A percentile compares a stretch with the other conserved stretches of the same genome.
phyloP scores from a whole-genome alignment of 2,888 invertebrate genomes.

The Argynnis bischoffii region DNA sequence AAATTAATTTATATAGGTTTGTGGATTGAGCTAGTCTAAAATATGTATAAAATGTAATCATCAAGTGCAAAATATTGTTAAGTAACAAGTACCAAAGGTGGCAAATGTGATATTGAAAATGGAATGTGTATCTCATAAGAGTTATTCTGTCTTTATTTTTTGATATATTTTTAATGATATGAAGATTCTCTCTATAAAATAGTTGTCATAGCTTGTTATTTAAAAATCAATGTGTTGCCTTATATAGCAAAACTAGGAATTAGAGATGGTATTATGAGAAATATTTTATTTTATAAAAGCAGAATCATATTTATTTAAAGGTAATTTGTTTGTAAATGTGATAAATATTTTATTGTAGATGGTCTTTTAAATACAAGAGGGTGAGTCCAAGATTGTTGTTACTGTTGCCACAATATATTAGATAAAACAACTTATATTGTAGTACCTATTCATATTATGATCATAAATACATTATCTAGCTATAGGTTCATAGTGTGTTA shows the following conservation, averaged over 20 bases:
- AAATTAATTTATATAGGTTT: conserved; percentile 10
- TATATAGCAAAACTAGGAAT: conserved; percentile 38
- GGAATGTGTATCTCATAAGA: conserved; percentile 23
- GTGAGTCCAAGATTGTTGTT: conserved; percentile 25
- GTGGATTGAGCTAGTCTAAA: conserved; percentile 5
- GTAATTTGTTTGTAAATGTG: conserved; percentile 47
- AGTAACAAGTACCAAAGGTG: conserved; percentile 28
- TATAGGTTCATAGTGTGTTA: conserved; percentile 22
- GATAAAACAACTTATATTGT: conserved; percentile 21
- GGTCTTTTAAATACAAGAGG: conserved; percentile 33
- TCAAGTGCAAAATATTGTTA: conserved; percentile 12
- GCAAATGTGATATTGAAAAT: conserved; percentile 33
- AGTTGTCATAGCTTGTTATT: conserved; percentile 35
- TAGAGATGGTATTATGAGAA: conserved; percentile 21
- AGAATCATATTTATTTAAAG: conserved; percentile 32
- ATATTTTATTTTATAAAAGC: conserved; percentile 13
- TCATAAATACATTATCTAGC: conserved; percentile 22
- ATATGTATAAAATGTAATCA: background rate
- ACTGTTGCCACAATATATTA: conserved; percentile 25
- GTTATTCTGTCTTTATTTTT: conserved; percentile 32
- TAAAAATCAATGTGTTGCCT: conserved; percentile 33
- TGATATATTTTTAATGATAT: conserved; percentile 29
- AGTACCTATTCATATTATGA: conserved; percentile 20
- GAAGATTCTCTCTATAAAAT: conserved; percentile 31
- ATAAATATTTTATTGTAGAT: conserved; percentile 46